Percentiles rank a stretch among this genome's conserved stretches.
Conservation (phyloP, 2,797 vertebrate genomes). For the Phataginus tetradactyla region DNA sequence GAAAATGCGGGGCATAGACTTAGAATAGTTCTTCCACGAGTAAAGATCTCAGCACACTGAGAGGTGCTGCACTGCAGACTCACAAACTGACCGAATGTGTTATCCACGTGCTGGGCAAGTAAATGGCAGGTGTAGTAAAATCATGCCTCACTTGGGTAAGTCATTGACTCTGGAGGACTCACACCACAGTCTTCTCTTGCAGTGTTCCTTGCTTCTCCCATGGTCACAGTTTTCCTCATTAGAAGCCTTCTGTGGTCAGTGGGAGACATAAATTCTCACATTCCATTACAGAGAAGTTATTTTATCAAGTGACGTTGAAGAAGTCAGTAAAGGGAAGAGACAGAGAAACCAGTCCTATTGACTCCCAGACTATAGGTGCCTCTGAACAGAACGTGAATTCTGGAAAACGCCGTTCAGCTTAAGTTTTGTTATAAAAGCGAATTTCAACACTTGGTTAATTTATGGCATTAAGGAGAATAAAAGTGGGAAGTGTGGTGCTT, state of each 20-base stretch:
- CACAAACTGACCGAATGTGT: neutral
- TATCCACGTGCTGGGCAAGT: neutral
- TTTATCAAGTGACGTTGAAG: neutral
- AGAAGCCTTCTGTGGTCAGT: neutral
- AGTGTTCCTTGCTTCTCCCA: neutral
- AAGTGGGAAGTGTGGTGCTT: neutral
- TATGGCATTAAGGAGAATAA: neutral
- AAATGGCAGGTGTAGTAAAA: neutral
- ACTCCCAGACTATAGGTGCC: neutral
- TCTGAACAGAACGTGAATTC: neutral
- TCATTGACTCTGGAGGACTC: neutral
- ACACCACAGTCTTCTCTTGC: neutral
- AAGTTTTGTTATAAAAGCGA: neutral
- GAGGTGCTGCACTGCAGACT: neutral
- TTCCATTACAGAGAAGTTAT: neutral
- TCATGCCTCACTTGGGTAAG: no score
- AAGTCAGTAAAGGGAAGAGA: neutral
- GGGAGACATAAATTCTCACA: neutral
- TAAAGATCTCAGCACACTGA: neutral
- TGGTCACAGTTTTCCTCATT: neutral
- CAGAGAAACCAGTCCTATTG: neutral
- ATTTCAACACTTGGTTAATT: neutral
- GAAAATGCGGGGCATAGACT: neutral
- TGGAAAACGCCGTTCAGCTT: neutral
- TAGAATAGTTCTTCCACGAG: neutral